A percentile compares a stretch with the other conserved stretches of the same genome.
phyloP scores from a whole-genome alignment of 2,113 vertebrate species.

The Antennarius striatus region DNA sequence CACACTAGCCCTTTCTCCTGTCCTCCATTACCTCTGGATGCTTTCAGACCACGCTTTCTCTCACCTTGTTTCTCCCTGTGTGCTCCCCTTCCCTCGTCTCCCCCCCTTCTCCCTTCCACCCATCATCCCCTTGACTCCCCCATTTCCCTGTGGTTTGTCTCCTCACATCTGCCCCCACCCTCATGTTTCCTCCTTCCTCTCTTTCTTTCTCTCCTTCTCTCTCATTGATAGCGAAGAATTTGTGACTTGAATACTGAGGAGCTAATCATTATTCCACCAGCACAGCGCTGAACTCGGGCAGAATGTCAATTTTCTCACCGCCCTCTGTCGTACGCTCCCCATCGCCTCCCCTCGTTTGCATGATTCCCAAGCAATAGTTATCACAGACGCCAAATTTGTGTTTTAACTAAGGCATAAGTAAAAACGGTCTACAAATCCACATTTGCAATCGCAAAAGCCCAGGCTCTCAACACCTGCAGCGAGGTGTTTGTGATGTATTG shows the following conservation, averaged over 20 bases:
- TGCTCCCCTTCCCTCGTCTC: constrained; percentile 22
- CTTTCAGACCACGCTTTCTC: constrained; percentile 40
- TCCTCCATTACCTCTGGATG: constrained; percentile 54
- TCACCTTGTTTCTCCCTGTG: constrained; percentile 64
- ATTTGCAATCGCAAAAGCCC: constrained; percentile 10
- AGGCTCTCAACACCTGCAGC: constrained; percentile 49
- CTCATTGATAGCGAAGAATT: constrained; percentile 81
- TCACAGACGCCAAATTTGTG: constrained; percentile 56
- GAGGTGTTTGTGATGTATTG: constrained; percentile 34
- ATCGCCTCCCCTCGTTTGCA: constrained; percentile 44
- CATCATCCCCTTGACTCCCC: background rate
- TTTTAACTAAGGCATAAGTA: constrained; percentile 37
- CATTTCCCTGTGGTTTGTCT: background rate
- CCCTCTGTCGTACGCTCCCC: constrained; percentile 52
- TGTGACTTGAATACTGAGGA: constrained; percentile 82
- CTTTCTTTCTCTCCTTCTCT: constrained; percentile 53
- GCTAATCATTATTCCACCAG: constrained; percentile 83
- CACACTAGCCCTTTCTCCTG: constrained; percentile 40
- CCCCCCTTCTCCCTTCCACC: background rate
- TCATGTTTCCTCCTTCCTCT: constrained; percentile 44
- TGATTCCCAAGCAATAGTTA: constrained; percentile 70
- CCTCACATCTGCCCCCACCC: constrained; percentile 15
- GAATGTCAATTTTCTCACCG: constrained; percentile 78
- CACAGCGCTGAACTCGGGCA: constrained; percentile 66
- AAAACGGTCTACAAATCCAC: constrained; percentile 24